Percentiles rank a stretch among this genome's conserved stretches.
phyloP scores from a whole-genome alignment of 2,113 vertebrate species.

The Trematomus loennbergii region DNA sequence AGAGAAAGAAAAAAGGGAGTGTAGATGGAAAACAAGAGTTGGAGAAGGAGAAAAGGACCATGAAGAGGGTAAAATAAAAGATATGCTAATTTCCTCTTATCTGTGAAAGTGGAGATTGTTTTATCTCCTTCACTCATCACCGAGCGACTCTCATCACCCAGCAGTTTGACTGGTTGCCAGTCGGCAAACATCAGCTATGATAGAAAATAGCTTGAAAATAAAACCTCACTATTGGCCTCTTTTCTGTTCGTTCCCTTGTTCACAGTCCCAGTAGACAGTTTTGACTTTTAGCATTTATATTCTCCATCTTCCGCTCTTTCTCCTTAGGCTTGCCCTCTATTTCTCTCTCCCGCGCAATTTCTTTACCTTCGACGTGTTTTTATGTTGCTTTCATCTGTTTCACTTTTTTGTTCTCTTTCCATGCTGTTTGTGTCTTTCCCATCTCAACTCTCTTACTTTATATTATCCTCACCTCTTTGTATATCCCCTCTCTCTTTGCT shows the following conservation, averaged over 20 bases:
- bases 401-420: slow-evolving; percentile 19
- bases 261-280: slow-evolving; percentile 15
- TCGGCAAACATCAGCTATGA: slow-evolving; percentile 36
- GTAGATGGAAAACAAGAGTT: slow-evolving; percentile 28
- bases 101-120: slow-evolving; percentile 28
- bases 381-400: slow-evolving; percentile 55
- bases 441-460: slow-evolving; percentile 53
- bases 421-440: slow-evolving; percentile 32
- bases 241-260: slow-evolving; percentile 18
- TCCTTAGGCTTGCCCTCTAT: slow-evolving; percentile 42
- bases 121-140: slow-evolving; percentile 44
- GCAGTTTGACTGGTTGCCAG: slow-evolving; percentile 41
- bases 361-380: slow-evolving; percentile 42
- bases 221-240: slow-evolving; percentile 3
- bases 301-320: slow-evolving; percentile 1
- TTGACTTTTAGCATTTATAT: slow-evolving; percentile 35
- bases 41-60: slow-evolving; percentile 9
- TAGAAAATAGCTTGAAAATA: slow-evolving; percentile 3
- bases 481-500: slow-evolving; percentile 30
- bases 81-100: slow-evolving; percentile 57
- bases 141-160: slow-evolving; percentile 31
- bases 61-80: slow-evolving; percentile 34
- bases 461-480: slow-evolving; percentile 51
- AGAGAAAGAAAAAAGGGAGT: slow-evolving; percentile 8
- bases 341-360: slow-evolving; percentile 30